phyloP scores from a whole-genome alignment of 2,113 vertebrate genomes.

The Tautogolabrus adspersus region DNA sequence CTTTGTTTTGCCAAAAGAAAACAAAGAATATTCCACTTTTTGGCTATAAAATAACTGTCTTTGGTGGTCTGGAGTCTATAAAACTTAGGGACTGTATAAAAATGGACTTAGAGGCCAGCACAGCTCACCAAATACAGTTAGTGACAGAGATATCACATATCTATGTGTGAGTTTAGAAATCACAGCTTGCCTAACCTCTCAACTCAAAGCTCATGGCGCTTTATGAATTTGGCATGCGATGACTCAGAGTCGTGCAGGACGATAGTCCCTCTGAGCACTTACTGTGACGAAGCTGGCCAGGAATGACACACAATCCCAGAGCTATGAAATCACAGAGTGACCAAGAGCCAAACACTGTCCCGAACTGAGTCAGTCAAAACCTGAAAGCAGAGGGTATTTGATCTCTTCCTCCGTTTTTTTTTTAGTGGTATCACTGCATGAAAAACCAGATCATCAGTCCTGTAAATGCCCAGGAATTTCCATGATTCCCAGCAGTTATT shows the following conservation, averaged over 20 bases:
- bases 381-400: background rate
- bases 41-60: background rate
- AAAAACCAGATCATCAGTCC: too few relatives aligned
- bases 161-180: background rate
- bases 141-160: background rate
- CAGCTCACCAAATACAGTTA: background rate
- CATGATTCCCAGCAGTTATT: too few relatives aligned
- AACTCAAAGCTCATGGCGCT: background rate
- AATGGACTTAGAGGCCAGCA: background rate
- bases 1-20: background rate
- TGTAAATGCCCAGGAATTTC: too few relatives aligned
- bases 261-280: conserved; percentile 7
- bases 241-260: background rate
- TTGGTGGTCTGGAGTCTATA: background rate
- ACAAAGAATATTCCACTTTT: background rate
- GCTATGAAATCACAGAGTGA: conserved; percentile 21
- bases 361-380: conserved; percentile 8
- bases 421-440: background rate
- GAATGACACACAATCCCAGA: conserved; percentile 37
- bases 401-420: background rate
- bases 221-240: conserved; percentile 10
- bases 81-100: background rate
- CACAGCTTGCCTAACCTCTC: background rate
- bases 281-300: conserved; percentile 1
- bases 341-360: conserved; percentile 10